A percentile compares a stretch with the other conserved stretches of the same genome.
These are phyloP conservation scores for Entomobrya proxima DNA, from an alignment of 2,888 invertebrate genomes.

Conservation along the genomic window DNA sequence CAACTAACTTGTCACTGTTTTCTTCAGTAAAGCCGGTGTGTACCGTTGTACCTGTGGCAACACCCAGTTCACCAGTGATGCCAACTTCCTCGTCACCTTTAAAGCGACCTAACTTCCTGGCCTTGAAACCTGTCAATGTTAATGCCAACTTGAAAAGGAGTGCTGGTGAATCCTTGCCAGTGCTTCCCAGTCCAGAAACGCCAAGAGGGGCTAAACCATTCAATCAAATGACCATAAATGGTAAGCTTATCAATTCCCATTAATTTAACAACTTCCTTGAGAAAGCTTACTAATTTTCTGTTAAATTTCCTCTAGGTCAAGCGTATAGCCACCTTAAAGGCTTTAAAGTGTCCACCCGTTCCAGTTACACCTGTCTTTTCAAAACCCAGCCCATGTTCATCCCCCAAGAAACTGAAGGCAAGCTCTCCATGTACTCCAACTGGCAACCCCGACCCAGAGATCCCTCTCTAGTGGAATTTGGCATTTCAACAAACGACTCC, in stretches of 20 bases:
- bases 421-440: conserved; percentile 97
- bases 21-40: too few relatives aligned
- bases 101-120: conserved; percentile 74
- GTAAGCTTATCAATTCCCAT: conserved; percentile 79
- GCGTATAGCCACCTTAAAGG: conserved; percentile 95
- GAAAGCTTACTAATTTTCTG: too few relatives aligned
- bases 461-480: conserved; percentile 68
- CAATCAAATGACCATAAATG: conserved; percentile 91
- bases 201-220: conserved; percentile 93
- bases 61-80: too few relatives aligned
- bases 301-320: conserved; percentile 77
- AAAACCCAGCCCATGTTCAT: conserved; percentile 97
- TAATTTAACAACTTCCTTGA: too few relatives aligned
- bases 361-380: conserved; percentile 94
- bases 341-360: conserved; percentile 91
- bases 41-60: too few relatives aligned
- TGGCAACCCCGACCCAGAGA: conserved; percentile 79
- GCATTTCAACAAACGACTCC: conserved; percentile 73
- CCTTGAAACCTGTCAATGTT: conserved; percentile 72
- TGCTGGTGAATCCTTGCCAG: too few relatives aligned
- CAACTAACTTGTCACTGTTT: too few relatives aligned
- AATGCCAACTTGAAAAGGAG: conserved; percentile 63
- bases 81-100: conserved; percentile 46
- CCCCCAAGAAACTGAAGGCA: conserved; percentile 84
- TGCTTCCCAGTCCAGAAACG: conserved; percentile 93